Conservation (phyloP, 2,888 invertebrate species). For the Caenorhabditis afra region DNA sequence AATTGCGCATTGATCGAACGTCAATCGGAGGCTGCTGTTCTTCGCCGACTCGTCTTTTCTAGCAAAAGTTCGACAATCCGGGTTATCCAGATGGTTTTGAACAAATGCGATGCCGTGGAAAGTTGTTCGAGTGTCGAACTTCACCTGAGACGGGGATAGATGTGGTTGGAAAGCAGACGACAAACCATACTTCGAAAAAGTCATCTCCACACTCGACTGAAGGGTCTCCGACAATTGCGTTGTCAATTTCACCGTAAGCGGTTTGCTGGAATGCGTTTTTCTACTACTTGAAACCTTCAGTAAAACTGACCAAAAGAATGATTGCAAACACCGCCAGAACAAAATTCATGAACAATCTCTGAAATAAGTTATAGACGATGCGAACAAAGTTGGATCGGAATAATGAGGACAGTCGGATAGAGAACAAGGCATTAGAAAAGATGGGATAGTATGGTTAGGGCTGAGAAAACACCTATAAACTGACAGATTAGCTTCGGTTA, state of each 20-base stretch:
- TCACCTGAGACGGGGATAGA: constrained; percentile 73
- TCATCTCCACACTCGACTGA: constrained; percentile 76
- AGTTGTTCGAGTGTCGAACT: constrained; percentile 76
- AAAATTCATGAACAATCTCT: constrained; percentile 49
- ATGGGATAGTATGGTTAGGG: constrained; percentile 3
- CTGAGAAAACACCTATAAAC: constrained; percentile 58
- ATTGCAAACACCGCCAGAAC: constrained; percentile 39
- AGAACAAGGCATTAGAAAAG: constrained; percentile 6
- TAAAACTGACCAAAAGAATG: constrained; percentile 40
- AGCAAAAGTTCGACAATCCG: constrained; percentile 58
- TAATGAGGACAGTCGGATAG: constrained; percentile 8
- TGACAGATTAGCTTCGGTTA: constrained; percentile 54
- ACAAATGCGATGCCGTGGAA: constrained; percentile 77
- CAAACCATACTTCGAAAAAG: constrained; percentile 68
- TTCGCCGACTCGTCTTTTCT: constrained; percentile 26
- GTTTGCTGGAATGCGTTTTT: constrained; percentile 21
- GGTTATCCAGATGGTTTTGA: constrained; percentile 74
- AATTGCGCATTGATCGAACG: constrained; percentile 75
- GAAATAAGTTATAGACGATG: constrained; percentile 9
- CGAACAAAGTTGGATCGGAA: constrained; percentile 5
- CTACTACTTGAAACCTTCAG: background rate
- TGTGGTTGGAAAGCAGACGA: no score
- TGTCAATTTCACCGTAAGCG: constrained; percentile 55
- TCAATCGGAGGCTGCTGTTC: constrained; percentile 69
- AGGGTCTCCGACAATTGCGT: constrained; percentile 76